Base-by-base conservation (phyloP, 2,888 invertebrate genomes). In the Mystacides longicornis region DNA sequence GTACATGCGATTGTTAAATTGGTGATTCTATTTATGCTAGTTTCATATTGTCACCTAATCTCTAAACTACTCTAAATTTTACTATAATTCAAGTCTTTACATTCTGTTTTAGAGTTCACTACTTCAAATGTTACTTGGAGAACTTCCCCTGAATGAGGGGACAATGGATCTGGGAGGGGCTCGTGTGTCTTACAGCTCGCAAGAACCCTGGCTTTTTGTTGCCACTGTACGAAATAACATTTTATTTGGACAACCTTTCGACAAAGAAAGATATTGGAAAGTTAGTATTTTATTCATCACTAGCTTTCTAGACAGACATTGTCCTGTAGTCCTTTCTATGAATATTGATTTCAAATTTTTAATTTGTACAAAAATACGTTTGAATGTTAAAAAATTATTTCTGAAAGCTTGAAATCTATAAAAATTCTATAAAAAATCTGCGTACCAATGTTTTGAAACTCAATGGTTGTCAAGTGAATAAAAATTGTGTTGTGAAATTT, bases 161-260 rank as follows among this genome's bases (percentile, higher is more conserved):
- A 73, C 73, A 0, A 66, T 88, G 49, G 69, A 77, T 1, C 69
- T 87, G 16, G 77, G 77, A 1, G 89, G 89, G 3, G 69, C 68
- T 1, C 71, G 70, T 2, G 65, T 85, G n/a, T 77, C 84, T 0
- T 92, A 88, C 67, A 85, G 86, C 1, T 81, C 87, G 49, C 90
- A 91, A 70, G 86, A 90, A 63, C 83, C 92, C 0, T 93, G 92
- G 91, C 69, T 86, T 1, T 86, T 86, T 63, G 78, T 81, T 0
- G 83, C 81, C 1, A 82, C 85, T 1, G 79, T 93, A 2, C 75
- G 83, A 45, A 85, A 89, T 64, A 93, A 93, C 66, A 87, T 93
- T 58, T 71, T 89, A 11, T 91, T 93, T 67, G 91, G 89, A 0
- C 74, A 80, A 60, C 73, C 78, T 0, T 83, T 78, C 64, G 77